phyloP scores from a whole-genome alignment of 2,113 vertebrate species.

The Callionymus lyra region DNA sequence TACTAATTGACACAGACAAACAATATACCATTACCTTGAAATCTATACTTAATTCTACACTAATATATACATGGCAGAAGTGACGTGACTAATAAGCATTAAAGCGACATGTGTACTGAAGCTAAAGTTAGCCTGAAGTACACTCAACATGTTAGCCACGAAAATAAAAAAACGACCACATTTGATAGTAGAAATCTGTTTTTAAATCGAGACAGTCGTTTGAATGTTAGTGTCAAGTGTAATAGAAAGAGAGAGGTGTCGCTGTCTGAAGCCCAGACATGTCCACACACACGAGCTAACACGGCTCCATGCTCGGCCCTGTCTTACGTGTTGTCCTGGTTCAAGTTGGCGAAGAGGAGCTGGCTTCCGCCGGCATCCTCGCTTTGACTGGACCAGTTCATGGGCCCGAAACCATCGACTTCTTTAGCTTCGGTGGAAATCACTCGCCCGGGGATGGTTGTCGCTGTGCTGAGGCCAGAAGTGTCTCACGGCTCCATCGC shows the following conservation, averaged over 20 bases:
- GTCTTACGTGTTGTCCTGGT: constrained; percentile 98
- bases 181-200: too few species aligned
- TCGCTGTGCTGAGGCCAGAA: constrained; percentile 3
- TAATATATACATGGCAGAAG: too few species aligned
- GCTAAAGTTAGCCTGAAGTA: too few species aligned
- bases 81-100: too few species aligned
- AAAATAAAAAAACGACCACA: too few species aligned
- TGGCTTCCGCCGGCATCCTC: constrained; percentile 88
- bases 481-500: constrained; percentile 42
- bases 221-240: too few species aligned
- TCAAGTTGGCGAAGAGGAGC: constrained; percentile 98
- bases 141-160: too few species aligned
- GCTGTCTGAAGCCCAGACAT: neutral
- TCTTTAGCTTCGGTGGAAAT: constrained; percentile 32
- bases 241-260: neutral
- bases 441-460: constrained; percentile 18
- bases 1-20: too few species aligned
- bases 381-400: constrained; percentile 95
- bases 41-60: too few species aligned
- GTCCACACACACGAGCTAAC: constrained; percentile 15
- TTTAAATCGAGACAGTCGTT: too few species aligned
- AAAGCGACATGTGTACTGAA: too few species aligned
- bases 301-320: constrained; percentile 25
- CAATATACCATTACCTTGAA: too few species aligned
- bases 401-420: constrained; percentile 65